Evolutionary conservation across 2,888 invertebrate species (phyloP), one percentile per base, ranked within the genome.

Genomic region (Phyllotreta cruciferae): DNA sequence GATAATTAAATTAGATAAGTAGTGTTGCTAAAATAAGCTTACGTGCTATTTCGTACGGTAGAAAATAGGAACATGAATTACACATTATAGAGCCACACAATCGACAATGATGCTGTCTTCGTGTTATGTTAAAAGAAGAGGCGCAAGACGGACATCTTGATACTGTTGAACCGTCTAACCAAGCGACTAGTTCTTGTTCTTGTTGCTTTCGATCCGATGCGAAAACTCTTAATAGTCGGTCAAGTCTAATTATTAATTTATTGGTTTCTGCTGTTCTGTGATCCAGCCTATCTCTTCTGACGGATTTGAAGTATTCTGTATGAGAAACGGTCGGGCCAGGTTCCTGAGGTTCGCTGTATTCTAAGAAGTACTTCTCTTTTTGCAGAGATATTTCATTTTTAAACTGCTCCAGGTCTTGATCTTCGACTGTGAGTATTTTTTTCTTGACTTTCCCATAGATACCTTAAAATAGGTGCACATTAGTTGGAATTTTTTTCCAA

Each of bases 81-180:
- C 98, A 98, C 86, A 97, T 90, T 64, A 98, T 90, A 61, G 93
- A 91, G 0, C 98, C 98, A 79, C 95, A 98, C 3, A 98, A 85
- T 66, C 98, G 85, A 78, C 99, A 99, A 82, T 99, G 99, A 82
- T 99, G 98, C 79, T 96, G 93, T 68, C 98, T 84, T 63, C 94
- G 84, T 0, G 95, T 90, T 62, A 96, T 81, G 74, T 92, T 91
- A 81, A 99, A 99, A 49, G 88, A 85, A 77, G 90, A 90, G 0
- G 95, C 93, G 83, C 99, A 99, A 70, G 89, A 91, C 0, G 96
- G 95, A 79, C 98, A 99, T 6, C 94, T 82, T 66, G 90, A 91
- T 0, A 96, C 96, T 57, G 92, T 92, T 52, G 88, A 88, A 38
- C 98, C 98, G 75, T 96, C 94, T 47, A 95, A 83, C 99, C 99